These are phyloP conservation scores for Tetrao urogallus DNA, from an alignment of 2,113 vertebrate species.

Conservation along the genomic window DNA sequence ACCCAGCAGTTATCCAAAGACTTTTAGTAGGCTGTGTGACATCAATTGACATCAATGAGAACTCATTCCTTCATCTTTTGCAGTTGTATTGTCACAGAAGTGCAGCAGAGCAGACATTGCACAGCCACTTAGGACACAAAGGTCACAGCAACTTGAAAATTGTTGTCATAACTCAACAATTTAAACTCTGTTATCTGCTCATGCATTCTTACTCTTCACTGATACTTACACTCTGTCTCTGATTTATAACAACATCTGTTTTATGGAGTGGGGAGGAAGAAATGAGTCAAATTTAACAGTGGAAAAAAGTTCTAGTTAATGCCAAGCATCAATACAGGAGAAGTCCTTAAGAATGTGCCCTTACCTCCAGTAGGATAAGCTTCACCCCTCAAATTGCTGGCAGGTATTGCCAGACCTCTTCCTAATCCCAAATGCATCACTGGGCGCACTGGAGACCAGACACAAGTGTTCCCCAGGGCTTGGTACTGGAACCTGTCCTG, in stretches of 20 bases:
- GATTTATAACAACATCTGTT: background rate
- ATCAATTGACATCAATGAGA: background rate
- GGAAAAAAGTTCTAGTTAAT: background rate
- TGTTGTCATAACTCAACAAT: background rate
- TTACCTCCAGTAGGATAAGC: background rate
- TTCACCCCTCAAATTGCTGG: background rate
- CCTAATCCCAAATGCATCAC: background rate
- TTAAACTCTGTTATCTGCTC: background rate
- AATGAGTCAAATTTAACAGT: background rate
- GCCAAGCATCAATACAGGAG: background rate
- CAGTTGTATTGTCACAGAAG: background rate
- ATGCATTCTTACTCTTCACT: background rate
- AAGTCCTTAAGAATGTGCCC: background rate
- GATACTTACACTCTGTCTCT: background rate
- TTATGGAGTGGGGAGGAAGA: background rate
- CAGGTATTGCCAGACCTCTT: background rate
- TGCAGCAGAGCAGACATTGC: background rate
- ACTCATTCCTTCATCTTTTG: background rate
- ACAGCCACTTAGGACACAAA: background rate
- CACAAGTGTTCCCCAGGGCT: no score
- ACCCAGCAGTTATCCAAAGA: background rate
- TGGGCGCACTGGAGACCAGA: background rate
- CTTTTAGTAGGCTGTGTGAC: background rate
- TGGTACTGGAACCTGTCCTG: no score
- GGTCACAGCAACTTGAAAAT: background rate